A percentile compares a stretch with the other conserved stretches of the same genome.
Conservation (phyloP, 1,140 invertebrate genomes). For the Leptinotarsa lineolata region DNA sequence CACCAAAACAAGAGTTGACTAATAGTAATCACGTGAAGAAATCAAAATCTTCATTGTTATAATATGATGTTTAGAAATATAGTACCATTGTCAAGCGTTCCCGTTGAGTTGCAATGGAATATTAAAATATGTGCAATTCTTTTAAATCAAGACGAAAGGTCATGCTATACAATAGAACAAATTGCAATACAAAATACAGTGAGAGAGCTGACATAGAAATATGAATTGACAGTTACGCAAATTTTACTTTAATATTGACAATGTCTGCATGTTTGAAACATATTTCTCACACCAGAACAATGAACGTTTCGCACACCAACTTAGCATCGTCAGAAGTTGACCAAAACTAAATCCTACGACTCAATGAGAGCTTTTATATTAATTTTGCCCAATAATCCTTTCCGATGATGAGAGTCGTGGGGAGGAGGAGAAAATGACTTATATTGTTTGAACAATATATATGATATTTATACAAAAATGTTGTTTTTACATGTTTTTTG, state of each 20-base stretch:
- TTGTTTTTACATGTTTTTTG: too few relatives aligned
- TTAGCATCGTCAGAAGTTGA: too few relatives aligned
- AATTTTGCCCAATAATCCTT: too few relatives aligned
- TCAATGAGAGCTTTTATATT: too few relatives aligned
- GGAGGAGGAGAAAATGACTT: too few relatives aligned
- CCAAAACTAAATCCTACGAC: too few relatives aligned
- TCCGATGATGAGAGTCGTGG: too few relatives aligned
- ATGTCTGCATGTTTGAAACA: too few relatives aligned
- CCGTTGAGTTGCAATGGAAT: background rate
- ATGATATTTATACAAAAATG: too few relatives aligned
- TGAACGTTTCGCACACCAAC: too few relatives aligned
- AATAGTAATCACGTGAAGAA: background rate
- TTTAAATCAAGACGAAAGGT: conserved; percentile 4
- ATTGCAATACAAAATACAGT: background rate
- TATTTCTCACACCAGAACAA: too few relatives aligned
- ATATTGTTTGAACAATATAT: too few relatives aligned
- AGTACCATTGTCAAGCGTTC: background rate
- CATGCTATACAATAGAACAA: background rate
- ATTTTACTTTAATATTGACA: background rate
- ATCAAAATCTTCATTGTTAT: background rate
- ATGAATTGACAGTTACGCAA: background rate
- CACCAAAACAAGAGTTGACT: background rate
- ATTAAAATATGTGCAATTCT: conserved; percentile 2
- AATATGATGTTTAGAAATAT: background rate
- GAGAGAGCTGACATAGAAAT: background rate